A percentile compares a stretch with the other conserved stretches of the same genome.
Conservation (phyloP, 1,140 invertebrate genomes). For the Zaprionus tsacasi region DNA sequence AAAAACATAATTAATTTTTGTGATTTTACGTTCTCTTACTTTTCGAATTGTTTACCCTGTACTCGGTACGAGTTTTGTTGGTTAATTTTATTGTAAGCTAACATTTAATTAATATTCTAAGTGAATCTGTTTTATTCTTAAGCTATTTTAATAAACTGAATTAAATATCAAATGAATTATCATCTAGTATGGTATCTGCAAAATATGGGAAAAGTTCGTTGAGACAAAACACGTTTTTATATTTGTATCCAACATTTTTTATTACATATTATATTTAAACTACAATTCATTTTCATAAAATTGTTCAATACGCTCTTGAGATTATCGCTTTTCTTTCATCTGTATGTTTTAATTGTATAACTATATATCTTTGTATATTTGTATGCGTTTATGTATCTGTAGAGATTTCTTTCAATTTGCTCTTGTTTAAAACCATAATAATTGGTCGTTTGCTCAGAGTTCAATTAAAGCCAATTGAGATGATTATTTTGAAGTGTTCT, state of each 20-base stretch:
- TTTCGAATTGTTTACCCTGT: conserved; percentile 66
- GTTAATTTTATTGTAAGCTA: conserved; percentile 73
- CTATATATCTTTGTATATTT: conserved; percentile 45
- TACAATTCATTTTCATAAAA: conserved; percentile 71
- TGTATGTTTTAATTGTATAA: conserved; percentile 43
- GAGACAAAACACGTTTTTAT: conserved; percentile 1
- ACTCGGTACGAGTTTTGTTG: conserved; percentile 73
- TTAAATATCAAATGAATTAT: not conserved
- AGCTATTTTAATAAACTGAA: conserved; percentile 50
- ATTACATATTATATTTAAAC: conserved; percentile 64
- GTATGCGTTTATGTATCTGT: conserved; percentile 46
- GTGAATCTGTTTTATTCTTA: conserved; percentile 55
- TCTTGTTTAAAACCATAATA: conserved; percentile 33
- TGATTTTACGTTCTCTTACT: conserved; percentile 54
- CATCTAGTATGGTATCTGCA: not conserved
- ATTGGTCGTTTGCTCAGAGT: conserved; percentile 4
- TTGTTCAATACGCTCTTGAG: conserved; percentile 73
- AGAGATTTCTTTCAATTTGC: conserved; percentile 55
- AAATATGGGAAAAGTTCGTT: not conserved
- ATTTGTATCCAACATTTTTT: conserved; percentile 76
- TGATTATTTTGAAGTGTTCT: conserved; percentile 4
- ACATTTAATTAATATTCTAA: conserved; percentile 63
- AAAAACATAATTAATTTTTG: conserved; percentile 62
- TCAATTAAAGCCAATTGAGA: conserved; percentile 17
- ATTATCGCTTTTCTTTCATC: conserved; percentile 52